Conservation (phyloP, 2,797 vertebrate species). For the Acanthurus tractus region DNA sequence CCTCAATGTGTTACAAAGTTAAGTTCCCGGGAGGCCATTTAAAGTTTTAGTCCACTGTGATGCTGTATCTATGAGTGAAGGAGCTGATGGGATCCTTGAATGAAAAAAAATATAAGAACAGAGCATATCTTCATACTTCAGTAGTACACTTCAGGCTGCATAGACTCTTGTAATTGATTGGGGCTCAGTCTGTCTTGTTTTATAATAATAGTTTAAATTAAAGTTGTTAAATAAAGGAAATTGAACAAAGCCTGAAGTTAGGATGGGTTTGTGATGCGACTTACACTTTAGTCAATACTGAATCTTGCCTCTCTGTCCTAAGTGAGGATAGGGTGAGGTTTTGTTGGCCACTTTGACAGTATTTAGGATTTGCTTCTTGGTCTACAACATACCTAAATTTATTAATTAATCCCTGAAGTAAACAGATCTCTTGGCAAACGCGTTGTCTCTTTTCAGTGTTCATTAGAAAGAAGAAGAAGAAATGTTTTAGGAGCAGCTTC, state of each 20-base stretch:
- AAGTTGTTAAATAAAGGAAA: neutral
- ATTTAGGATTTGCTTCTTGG: neutral
- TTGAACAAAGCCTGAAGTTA: neutral
- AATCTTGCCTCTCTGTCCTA: neutral
- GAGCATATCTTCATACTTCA: neutral
- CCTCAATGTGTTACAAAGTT: slow-evolving; percentile 14
- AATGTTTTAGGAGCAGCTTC: neutral
- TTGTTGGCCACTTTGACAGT: no score
- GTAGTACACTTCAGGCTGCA: neutral
- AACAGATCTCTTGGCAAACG: neutral
- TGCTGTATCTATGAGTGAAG: slow-evolving; percentile 11
- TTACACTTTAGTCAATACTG: neutral
- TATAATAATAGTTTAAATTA: slow-evolving; percentile 8
- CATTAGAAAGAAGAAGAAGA: neutral
- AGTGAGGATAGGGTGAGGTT: neutral
- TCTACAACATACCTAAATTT: neutral
- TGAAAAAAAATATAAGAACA: neutral
- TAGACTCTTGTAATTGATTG: neutral
- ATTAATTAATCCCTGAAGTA: neutral
- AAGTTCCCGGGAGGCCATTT: slow-evolving; percentile 13
- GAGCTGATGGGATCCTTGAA: neutral
- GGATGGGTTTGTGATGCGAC: neutral
- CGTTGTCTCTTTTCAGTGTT: neutral
- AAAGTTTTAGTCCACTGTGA: slow-evolving; percentile 24
- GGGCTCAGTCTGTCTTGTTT: neutral